Base-by-base conservation (phyloP, 2,797 vertebrate species). In the Rhincodon typus region DNA sequence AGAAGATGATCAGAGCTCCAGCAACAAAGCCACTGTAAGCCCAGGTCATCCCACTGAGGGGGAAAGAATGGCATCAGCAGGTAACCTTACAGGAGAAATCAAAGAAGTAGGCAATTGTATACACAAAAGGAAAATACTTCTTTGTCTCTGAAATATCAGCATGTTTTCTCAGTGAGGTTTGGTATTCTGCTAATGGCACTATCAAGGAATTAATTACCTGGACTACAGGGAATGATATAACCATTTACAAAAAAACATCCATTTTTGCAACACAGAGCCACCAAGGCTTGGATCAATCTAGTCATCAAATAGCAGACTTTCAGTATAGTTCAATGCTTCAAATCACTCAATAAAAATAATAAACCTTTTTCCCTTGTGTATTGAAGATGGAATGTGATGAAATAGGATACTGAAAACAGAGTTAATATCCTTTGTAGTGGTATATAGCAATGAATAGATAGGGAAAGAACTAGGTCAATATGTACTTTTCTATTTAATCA, bases 401-500 rank as follows among this genome's bases (percentile, higher is more conserved):
- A 66, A n/a, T 93, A n/a, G 5, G 19, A 57, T 30, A 25, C 21
- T 93, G 62, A 13, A 93, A 57, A 50, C 13, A 19, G 38, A 42
- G 42, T 57, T 74, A 57, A 77, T 50, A 77, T 15, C 94, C 27
- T 74, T 95, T 95, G 42, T 95, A 19, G 69, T 15, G 13, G 25
- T 57, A 46, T 87, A 46, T n/a, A 94, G 46, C 70, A 94, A 42
- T 94, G 38, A 27, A 72, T 30, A 70, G 21, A 30, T 57, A 30
- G 46, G 70, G 42, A 77, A 53, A 66, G 67, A 95, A 95, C 2
- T 95, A 53, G 94, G 94, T 95, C 72, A 77, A 57, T 95, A 77
- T 69, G 90, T 77, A 95, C 27, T 95, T 95, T 95, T 53, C 27
- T 77, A 77, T 95, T 77, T 74, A 74, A 72, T 74, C 69, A 77